Percentiles rank a stretch among this genome's conserved stretches.
Evolutionary conservation across 1,140 invertebrate species (phyloP).

Genomic region (Heliconius hewitsoni): DNA sequence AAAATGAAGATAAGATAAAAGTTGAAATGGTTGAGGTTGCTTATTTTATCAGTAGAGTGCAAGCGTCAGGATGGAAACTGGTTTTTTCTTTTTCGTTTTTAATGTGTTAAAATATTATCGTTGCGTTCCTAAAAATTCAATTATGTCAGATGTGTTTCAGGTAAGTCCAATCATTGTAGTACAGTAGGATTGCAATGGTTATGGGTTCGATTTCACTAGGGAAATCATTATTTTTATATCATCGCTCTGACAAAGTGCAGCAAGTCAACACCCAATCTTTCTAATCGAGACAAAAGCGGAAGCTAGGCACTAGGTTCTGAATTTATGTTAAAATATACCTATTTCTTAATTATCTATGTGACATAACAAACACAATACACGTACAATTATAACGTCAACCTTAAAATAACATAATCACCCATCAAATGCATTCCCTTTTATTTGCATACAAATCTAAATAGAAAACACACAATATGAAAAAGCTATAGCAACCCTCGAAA

Average conservation of each 20-base stretch:
- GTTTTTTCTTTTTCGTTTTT: too few relatives aligned
- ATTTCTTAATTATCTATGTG: background rate
- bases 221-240: too few relatives aligned
- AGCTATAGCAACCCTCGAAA: constrained; percentile 2
- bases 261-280: too few relatives aligned
- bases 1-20: background rate
- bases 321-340: background rate
- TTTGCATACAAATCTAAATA: constrained; percentile 8
- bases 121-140: too few relatives aligned
- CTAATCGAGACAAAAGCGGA: too few relatives aligned
- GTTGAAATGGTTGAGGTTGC: background rate
- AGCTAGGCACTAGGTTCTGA: too few relatives aligned
- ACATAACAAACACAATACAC: background rate
- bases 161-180: too few relatives aligned
- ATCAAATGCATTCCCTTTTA: constrained; percentile 3
- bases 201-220: too few relatives aligned
- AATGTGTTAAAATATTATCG: too few relatives aligned
- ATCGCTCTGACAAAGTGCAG: background rate
- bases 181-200: too few relatives aligned
- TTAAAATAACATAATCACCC: background rate
- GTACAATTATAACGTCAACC: background rate
- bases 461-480: constrained; percentile 2
- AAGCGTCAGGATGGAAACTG: background rate
- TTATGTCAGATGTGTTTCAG: too few relatives aligned
- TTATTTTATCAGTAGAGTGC: background rate